A percentile compares a stretch with the other conserved stretches of the same genome.
phyloP scores from a whole-genome alignment of 1,140 invertebrate species.

The Callitettix versicolor region DNA sequence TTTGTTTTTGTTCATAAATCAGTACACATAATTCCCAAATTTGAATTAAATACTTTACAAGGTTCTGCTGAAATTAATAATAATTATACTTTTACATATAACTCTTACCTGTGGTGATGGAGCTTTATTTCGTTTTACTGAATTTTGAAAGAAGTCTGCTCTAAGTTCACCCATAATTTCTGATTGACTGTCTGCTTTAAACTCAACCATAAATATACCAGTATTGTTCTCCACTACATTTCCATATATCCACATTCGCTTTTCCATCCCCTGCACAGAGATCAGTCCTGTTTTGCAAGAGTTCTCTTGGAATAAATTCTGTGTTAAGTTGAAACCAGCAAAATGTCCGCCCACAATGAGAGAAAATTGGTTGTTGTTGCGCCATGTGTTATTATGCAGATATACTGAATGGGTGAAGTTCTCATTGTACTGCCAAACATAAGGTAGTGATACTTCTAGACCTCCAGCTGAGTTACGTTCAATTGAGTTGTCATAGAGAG shows the following conservation, averaged over 20 bases:
- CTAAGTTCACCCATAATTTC: conserved; percentile 78
- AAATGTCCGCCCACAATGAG: conserved; percentile 86
- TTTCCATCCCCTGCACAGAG: conserved; percentile 90
- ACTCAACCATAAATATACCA: conserved; percentile 78
- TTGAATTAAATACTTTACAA: no score
- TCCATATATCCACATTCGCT: conserved; percentile 68
- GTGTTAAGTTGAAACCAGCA: conserved; percentile 67
- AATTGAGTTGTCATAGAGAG: conserved; percentile 76
- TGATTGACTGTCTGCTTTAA: conserved; percentile 83
- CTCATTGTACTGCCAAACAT: conserved; percentile 91
- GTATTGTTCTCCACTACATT: conserved; percentile 69
- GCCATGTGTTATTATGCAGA: conserved; percentile 77
- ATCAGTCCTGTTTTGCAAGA: conserved; percentile 71
- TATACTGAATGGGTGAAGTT: conserved; percentile 85
- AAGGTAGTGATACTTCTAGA: conserved; percentile 75
- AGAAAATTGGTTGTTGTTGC: conserved; percentile 73
- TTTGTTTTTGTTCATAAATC: no score
- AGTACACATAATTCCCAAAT: no score
- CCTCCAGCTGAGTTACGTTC: conserved; percentile 75
- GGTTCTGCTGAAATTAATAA: no score
- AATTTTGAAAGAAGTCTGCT: conserved; percentile 69
- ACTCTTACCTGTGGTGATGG: conserved; percentile 22
- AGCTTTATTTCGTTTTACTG: conserved; percentile 60
- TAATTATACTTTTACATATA: no score
- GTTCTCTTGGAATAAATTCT: conserved; percentile 80